phyloP scores from a whole-genome alignment of 1,140 invertebrate species.

The Nephotettix cincticeps region DNA sequence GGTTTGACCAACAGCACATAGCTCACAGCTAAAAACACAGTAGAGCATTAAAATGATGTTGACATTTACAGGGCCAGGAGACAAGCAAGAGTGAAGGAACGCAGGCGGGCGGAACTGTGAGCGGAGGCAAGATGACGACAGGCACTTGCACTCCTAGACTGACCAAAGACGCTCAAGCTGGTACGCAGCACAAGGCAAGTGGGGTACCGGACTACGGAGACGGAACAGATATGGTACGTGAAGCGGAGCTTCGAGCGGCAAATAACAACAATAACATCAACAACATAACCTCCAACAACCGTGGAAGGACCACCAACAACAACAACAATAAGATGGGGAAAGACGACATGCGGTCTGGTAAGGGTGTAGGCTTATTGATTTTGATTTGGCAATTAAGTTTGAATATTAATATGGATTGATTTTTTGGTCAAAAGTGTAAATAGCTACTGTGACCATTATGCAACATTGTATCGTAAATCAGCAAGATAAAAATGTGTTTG shows the following conservation, averaged over 20 bases:
- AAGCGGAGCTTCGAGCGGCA: constrained; percentile 57
- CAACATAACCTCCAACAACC: constrained; percentile 44
- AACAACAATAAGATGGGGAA: constrained; percentile 37
- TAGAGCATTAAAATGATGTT: no score
- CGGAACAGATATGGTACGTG: constrained; percentile 49
- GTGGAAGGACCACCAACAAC: constrained; percentile 25
- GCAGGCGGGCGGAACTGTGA: constrained; percentile 69
- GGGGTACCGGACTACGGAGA: constrained; percentile 47
- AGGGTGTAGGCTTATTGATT: not conserved
- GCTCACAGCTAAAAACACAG: no score
- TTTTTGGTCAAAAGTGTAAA: no score
- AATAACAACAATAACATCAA: constrained; percentile 42
- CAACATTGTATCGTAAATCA: no score
- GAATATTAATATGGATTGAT: no score
- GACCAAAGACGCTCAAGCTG: constrained; percentile 31
- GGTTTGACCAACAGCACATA: no score
- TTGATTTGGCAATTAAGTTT: no score
- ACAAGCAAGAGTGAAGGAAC: constrained; percentile 73
- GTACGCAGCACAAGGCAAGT: constrained; percentile 28
- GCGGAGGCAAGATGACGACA: constrained; percentile 40
- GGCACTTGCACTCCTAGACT: constrained; percentile 42
- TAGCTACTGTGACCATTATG: no score
- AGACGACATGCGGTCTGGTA: constrained; percentile 32
- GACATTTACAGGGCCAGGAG: constrained; percentile 31
- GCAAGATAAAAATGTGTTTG: no score